phyloP scores from a whole-genome alignment of 2,113 vertebrate genomes.

The Ageneiosus marmoratus region DNA sequence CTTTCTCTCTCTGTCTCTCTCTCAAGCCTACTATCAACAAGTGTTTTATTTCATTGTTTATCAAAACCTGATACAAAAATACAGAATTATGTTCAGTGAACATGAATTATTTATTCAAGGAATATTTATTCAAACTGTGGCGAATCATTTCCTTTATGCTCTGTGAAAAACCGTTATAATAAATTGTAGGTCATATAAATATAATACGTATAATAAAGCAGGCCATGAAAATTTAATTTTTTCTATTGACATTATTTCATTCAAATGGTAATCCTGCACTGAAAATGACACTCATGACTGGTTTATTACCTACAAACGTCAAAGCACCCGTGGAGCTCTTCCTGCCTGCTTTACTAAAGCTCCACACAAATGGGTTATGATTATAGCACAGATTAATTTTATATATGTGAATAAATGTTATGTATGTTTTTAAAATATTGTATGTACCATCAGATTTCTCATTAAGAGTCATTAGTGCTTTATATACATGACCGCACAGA shows the following conservation, averaged over 20 bases:
- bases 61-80: not conserved
- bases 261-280: not conserved
- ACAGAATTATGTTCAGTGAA: not conserved
- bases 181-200: not conserved
- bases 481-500: not conserved
- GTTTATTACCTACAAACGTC: not conserved
- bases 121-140: not conserved
- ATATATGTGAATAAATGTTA: not conserved
- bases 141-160: not conserved
- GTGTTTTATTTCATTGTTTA: conserved; percentile 16
- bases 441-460: not conserved
- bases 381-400: too few relatives aligned
- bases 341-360: not conserved
- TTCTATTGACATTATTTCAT: not conserved
- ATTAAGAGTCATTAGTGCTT: not conserved
- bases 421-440: not conserved
- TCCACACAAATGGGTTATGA: not conserved
- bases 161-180: not conserved
- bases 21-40: too few relatives aligned
- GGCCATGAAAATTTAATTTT: not conserved
- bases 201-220: not conserved
- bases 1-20: too few relatives aligned
- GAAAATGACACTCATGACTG: not conserved
- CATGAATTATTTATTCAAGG: conserved; percentile 4
- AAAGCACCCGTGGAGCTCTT: not conserved